Evolutionary conservation across 2,113 vertebrate genomes (phyloP).

Genomic region (Cryptoleucopteryx plumbea): DNA sequence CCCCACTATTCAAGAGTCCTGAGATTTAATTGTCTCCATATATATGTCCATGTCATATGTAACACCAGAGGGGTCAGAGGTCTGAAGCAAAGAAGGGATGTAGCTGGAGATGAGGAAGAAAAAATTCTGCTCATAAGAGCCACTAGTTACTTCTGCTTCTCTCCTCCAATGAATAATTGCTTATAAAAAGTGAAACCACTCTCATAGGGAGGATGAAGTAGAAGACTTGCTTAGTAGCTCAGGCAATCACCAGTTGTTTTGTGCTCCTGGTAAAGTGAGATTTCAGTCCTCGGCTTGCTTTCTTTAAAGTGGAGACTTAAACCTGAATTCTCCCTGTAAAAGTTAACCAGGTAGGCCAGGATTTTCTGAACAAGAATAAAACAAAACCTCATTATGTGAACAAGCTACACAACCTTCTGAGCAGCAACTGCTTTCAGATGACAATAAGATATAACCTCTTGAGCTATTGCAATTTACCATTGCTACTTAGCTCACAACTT

Average conservation of each 20-base stretch:
- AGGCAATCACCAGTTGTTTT: not conserved
- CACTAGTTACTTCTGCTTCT: not conserved
- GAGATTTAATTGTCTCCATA: not conserved
- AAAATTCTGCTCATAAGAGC: not conserved
- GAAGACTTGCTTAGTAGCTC: not conserved
- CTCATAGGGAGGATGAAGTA: not conserved
- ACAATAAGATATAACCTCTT: not conserved
- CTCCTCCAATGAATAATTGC: not conserved
- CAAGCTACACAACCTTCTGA: not conserved
- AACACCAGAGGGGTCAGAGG: not conserved
- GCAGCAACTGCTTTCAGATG: not conserved
- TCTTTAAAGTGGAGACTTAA: not conserved
- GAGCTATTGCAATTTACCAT: not conserved
- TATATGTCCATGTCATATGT: not conserved
- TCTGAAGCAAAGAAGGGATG: not conserved
- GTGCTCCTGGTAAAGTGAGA: not conserved
- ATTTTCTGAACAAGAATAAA: not conserved
- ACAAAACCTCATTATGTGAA: not conserved
- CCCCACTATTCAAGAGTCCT: not conserved
- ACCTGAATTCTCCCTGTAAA: not conserved
- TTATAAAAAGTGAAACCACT: not conserved
- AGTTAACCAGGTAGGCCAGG: not conserved
- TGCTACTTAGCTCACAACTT: not conserved
- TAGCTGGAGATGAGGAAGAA: not conserved
- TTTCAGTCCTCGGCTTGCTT: not conserved